These are phyloP conservation scores for Poecile atricapillus DNA, from an alignment of 2,113 vertebrate genomes.

Conservation along the genomic window DNA sequence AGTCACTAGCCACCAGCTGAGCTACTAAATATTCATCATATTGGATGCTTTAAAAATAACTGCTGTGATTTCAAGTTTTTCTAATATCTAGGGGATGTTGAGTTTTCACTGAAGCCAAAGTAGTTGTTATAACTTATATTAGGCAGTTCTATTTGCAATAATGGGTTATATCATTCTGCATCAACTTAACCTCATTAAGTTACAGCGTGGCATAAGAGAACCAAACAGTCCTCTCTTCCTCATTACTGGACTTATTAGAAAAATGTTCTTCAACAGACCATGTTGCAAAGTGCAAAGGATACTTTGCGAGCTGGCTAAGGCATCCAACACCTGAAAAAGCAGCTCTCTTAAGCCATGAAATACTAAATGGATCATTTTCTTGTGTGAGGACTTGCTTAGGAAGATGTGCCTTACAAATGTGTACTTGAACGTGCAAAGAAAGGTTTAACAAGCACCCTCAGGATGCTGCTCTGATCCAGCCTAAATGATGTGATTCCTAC, in stretches of 20 bases:
- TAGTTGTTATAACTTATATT: constrained; percentile 52
- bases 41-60: constrained; percentile 51
- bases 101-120: constrained; percentile 52
- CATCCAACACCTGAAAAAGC: neutral
- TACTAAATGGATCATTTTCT: neutral
- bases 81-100: constrained; percentile 52
- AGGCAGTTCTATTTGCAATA: constrained; percentile 48
- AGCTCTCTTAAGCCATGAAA: neutral
- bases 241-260: constrained; percentile 36
- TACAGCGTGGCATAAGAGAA: neutral
- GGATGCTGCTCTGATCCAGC: neutral
- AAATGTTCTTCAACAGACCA: constrained; percentile 17
- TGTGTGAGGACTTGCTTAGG: neutral
- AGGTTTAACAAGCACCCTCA: neutral
- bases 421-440: rapidly evolving
- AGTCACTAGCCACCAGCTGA: constrained; percentile 7
- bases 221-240: neutral
- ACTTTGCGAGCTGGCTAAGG: constrained; percentile 4
- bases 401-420: neutral
- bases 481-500: neutral
- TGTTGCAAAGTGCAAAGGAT: neutral
- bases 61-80: constrained; percentile 53
- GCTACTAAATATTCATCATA: constrained; percentile 42
- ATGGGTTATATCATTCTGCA: neutral
- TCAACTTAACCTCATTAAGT: constrained; percentile 41